These are phyloP conservation scores for Stegana nigrithorax DNA, from an alignment of 2,888 invertebrate genomes.

Conservation along the genomic window DNA sequence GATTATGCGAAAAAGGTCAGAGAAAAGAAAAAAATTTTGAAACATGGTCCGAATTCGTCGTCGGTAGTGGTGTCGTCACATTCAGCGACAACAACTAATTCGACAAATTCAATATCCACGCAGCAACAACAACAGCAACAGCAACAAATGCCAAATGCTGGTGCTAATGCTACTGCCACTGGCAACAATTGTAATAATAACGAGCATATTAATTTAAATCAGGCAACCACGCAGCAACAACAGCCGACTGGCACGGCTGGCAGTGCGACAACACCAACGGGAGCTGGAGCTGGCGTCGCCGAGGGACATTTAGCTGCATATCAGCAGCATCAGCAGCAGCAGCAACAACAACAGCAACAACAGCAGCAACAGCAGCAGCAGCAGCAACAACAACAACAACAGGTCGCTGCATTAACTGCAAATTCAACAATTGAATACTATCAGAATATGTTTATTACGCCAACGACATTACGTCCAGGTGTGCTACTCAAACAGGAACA, in stretches of 20 bases:
- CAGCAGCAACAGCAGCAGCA: constrained; percentile 52
- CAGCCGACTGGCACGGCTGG: constrained; percentile 31
- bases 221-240: constrained; percentile 49
- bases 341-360: constrained; percentile 41
- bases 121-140: constrained; percentile 37
- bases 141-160: constrained; percentile 49
- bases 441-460: constrained; percentile 67
- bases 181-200: constrained; percentile 63
- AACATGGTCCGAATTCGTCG: constrained; percentile 42
- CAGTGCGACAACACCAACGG: constrained; percentile 41
- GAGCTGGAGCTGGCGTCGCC: constrained; percentile 37
- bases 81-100: constrained; percentile 22
- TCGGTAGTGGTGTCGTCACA: constrained; percentile 32
- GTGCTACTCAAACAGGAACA: constrained; percentile 57
- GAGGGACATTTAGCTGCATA: constrained; percentile 25
- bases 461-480: constrained; percentile 56
- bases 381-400: constrained; percentile 52
- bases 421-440: constrained; percentile 65
- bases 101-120: constrained; percentile 42
- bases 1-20: constrained; percentile 69
- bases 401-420: constrained; percentile 31
- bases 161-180: constrained; percentile 42
- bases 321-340: constrained; percentile 33
- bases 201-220: constrained; percentile 65
- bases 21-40: constrained; percentile 68